These are phyloP conservation scores for Lutjanus campechanus DNA, from an alignment of 2,797 vertebrate species.

Conservation along the genomic window DNA sequence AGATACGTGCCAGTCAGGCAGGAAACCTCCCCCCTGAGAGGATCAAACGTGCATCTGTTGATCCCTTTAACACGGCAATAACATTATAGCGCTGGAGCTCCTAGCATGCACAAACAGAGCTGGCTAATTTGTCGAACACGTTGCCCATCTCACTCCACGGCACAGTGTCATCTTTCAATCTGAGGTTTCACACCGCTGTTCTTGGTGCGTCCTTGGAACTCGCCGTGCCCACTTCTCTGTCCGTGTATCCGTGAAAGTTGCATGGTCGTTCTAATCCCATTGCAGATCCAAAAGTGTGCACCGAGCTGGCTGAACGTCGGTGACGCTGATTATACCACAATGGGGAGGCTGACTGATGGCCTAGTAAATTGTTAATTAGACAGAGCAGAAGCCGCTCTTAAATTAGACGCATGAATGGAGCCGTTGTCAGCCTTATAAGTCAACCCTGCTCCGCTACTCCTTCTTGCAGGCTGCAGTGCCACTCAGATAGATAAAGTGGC, in stretches of 20 bases:
- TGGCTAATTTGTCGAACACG: constrained; percentile 47
- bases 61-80: constrained; percentile 43
- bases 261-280: constrained; percentile 61
- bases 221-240: constrained; percentile 30
- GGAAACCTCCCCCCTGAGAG: not conserved
- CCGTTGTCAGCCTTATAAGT: constrained; percentile 85
- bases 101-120: constrained; percentile 27
- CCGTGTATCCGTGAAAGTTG: constrained; percentile 68
- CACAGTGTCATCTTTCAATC: constrained; percentile 54
- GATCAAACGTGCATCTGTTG: constrained; percentile 51
- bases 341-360: constrained; percentile 83
- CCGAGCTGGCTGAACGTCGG: constrained; percentile 49
- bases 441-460: constrained; percentile 59
- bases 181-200: constrained; percentile 23
- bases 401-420: constrained; percentile 86
- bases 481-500: constrained; percentile 56
- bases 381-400: constrained; percentile 84
- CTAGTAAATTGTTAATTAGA: constrained; percentile 90
- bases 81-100: constrained; percentile 18
- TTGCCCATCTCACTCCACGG: constrained; percentile 22
- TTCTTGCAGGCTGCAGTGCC: constrained; percentile 46
- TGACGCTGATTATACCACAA: constrained; percentile 77
- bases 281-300: constrained; percentile 55
- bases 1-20: constrained; percentile 20
- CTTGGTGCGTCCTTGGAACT: constrained; percentile 30